phyloP scores from a whole-genome alignment of 2,797 vertebrate genomes.

The Harpagifer antarcticus region DNA sequence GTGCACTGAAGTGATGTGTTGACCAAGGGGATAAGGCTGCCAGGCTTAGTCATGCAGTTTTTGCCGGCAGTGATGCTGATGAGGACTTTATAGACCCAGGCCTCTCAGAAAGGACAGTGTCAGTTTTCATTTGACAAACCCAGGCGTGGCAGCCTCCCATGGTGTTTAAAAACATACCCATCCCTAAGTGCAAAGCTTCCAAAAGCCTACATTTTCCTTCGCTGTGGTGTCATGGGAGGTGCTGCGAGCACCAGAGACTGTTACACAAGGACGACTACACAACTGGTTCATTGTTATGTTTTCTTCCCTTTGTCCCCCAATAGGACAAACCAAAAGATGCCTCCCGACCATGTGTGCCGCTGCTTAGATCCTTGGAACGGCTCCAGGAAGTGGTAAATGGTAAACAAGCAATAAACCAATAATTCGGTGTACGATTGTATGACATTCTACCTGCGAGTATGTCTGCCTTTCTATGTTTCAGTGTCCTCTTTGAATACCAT shows the following conservation, averaged over 20 bases:
- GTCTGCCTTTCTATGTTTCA: constrained; percentile 64
- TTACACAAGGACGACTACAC: constrained; percentile 57
- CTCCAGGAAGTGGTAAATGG: constrained; percentile 85
- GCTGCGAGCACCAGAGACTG: constrained; percentile 21
- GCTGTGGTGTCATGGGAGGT: constrained; percentile 24
- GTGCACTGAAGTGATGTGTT: constrained; percentile 64
- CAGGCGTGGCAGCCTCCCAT: background rate
- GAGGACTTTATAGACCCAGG: background rate
- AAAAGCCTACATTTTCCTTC: constrained; percentile 28
- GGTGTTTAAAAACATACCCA: background rate
- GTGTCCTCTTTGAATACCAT: constrained; percentile 82
- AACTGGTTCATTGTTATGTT: constrained; percentile 60
- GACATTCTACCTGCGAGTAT: background rate
- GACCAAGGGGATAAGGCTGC: constrained; percentile 55
- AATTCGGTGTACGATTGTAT: background rate
- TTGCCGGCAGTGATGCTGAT: constrained; percentile 35
- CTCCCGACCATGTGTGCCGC: constrained; percentile 60
- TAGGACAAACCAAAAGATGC: constrained; percentile 84
- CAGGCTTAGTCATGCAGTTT: constrained; percentile 22
- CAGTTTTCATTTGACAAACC: constrained; percentile 18
- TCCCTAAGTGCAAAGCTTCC: constrained; percentile 22
- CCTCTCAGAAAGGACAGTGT: background rate
- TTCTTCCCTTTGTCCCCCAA: constrained; percentile 47
- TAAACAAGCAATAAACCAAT: constrained; percentile 59
- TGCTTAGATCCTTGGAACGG: constrained; percentile 83